phyloP scores from a whole-genome alignment of 37 sponge, comb jelly and placozoan genomes.

The Chondrilla cf. caribensis region DNA sequence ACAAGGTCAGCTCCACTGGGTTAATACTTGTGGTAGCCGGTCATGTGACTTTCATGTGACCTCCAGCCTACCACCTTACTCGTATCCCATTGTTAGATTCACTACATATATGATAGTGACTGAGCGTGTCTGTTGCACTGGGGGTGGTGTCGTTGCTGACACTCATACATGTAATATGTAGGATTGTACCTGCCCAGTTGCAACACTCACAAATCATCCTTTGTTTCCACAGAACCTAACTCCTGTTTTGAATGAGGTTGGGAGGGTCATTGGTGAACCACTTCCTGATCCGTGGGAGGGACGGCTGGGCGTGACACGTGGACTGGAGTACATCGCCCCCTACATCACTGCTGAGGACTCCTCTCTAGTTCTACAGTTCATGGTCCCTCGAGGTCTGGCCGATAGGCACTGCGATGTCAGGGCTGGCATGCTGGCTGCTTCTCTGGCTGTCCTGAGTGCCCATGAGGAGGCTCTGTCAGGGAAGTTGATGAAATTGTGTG shows the following conservation, averaged over 20 bases:
- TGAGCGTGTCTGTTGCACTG: no score
- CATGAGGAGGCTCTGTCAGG: conserved; percentile 77
- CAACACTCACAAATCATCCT: neutral
- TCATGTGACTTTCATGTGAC: no score
- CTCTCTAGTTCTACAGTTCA: conserved; percentile 54
- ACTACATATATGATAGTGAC: no score
- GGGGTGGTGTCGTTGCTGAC: no score
- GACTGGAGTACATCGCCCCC: conserved; percentile 54
- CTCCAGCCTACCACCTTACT: no score
- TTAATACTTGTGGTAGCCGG: no score
- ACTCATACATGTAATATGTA: no score
- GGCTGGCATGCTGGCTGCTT: conserved; percentile 64
- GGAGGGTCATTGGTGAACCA: neutral
- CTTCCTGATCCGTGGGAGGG: conserved; percentile 73
- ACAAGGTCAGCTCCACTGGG: conserved; percentile 23
- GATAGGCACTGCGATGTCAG: conserved; percentile 65
- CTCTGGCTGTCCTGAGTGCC: conserved; percentile 51
- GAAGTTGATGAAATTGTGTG: conserved; percentile 79
- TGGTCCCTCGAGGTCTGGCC: conserved; percentile 66
- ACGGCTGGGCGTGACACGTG: conserved; percentile 82
- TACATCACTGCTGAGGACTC: conserved; percentile 30
- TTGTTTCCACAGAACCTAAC: neutral
- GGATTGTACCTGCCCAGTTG: no score
- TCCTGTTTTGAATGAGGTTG: conserved; percentile 7
- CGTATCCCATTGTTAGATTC: no score